Conservation (phyloP, 2,113 vertebrate species). For the Poecile atricapillus region DNA sequence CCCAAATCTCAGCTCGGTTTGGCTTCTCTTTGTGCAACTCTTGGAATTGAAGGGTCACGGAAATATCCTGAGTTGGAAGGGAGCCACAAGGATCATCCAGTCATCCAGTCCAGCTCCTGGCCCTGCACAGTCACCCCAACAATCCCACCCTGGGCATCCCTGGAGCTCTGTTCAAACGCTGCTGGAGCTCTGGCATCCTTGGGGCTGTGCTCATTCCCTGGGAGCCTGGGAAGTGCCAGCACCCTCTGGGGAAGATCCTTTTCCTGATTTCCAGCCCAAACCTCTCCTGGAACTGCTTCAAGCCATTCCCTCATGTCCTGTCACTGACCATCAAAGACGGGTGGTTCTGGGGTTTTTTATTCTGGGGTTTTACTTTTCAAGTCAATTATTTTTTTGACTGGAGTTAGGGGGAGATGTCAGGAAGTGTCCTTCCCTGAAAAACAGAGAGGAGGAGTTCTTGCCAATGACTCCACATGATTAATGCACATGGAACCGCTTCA, state of each 20-base stretch:
- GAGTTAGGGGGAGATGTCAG: not conserved
- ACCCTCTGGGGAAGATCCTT: not conserved
- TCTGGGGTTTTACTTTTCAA: not conserved
- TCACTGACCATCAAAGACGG: not conserved
- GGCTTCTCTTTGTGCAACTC: not conserved
- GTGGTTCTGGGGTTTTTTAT: not conserved
- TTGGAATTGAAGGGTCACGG: not conserved
- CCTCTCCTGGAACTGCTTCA: not conserved
- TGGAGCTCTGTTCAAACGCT: accelerated
- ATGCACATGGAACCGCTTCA: too few species aligned
- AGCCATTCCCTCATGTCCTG: not conserved
- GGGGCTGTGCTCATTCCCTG: accelerated
- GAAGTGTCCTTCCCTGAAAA: not conserved
- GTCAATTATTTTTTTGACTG: not conserved
- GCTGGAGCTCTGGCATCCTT: not conserved
- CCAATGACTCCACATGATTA: not conserved
- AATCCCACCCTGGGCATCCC: not conserved
- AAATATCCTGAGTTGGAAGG: not conserved
- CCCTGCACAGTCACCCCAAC: not conserved
- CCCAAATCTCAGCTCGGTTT: not conserved
- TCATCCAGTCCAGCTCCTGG: accelerated
- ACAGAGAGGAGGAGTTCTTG: not conserved
- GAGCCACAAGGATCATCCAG: accelerated
- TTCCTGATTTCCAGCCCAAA: accelerated
- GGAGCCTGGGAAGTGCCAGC: not conserved